Evolutionary conservation across 1,140 invertebrate genomes (phyloP), one percentile per base, ranked within the genome.

Genomic region (Aphidius gifuensis): DNA sequence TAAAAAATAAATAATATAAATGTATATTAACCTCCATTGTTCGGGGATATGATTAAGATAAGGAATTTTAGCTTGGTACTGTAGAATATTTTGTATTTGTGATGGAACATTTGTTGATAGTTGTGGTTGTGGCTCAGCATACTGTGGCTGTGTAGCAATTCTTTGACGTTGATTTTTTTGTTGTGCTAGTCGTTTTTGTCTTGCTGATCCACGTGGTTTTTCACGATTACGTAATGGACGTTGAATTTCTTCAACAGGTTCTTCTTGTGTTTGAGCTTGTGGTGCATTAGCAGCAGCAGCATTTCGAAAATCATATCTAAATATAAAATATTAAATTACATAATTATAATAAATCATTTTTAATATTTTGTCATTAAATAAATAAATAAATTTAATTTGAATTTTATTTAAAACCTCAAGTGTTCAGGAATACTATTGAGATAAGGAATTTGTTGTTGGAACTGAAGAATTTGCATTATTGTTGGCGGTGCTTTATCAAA

Each of bases 31-130:
- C 80, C 80, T 79, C 44, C 66, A 78, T 38, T 69, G 76, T 69
- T 81, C 80, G 9, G 80, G 80, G 40, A 80, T 80, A 38, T 71
- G 70, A 43, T 80, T 80, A 16, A 77, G 40, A 49, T 81, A 80
- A 16, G 80, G 80, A 48, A 77, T 79, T 61, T 80, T 77, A 3
- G 74, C 71, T 38, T 80, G 80, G 63, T 74, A 80, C 5, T 70
- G 72, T 9, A 82, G 23, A 1, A 82, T 11, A 5, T 74, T 69
- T 50, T 74, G 72, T 45, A 82, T 72, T 2, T 62, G 57, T 2
- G 64, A n/a, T 2, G 80, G 79, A 9, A 79, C 32, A 59, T 75
- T 80, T 3, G 68, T 66, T 0, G 75, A 78, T 38, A 80, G 80
- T 1, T 73, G 71, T 6, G 76, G 75, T 16, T 65, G 45, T 0